Base-by-base conservation (phyloP, 2,888 invertebrate genomes). In the Megamerina dolium region DNA sequence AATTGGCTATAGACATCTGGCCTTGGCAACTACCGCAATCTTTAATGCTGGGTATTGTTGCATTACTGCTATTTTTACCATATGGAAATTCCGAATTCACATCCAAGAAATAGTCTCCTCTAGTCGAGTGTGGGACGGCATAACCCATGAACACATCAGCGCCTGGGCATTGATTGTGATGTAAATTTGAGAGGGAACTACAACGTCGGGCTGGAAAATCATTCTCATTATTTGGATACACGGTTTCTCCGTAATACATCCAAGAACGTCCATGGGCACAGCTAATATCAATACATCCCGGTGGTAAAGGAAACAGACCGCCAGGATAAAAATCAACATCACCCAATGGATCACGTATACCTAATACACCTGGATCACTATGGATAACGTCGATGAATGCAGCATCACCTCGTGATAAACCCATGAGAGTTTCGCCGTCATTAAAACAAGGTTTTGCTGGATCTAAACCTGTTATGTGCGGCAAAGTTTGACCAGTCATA, bases 401-500 rank as follows among this genome's bases (percentile, higher is more conserved):
- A 3, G 69, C 69, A 59, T 69, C 69, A 20, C 67, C 63, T 3
- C 59, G 55, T 31, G 51, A 50, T 3, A 70, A 35, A 1, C 67
- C 63, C 0, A 55, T 52, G 18, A 68, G 39, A 1, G 48, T 43
- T 12, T 65, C 54, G 18, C 60, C 55, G n/a, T n/a, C n/a, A 16
- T 59, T 51, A 42, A 70, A 69, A 27, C 68, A 70, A n/a, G 66
- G 68, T 32, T 65, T 68, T 3, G 70, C 70, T 3, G 70, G 70
- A 57, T 70, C 71, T 14, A 70, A 49, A 6, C 64, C 70, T 1
- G 69, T 71, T 27, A 70, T 67, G 12, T 67, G 60, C 9, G 59
- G 57, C 17, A 70, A 55, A 8, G 52, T 17, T 10, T 48, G 41
- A 4, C 64, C 63, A 2, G 71, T 66, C 3, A 60, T n/a, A n/a